Base-by-base conservation (phyloP, 1,140 invertebrate species). In the Hylaeus anthracinus region DNA sequence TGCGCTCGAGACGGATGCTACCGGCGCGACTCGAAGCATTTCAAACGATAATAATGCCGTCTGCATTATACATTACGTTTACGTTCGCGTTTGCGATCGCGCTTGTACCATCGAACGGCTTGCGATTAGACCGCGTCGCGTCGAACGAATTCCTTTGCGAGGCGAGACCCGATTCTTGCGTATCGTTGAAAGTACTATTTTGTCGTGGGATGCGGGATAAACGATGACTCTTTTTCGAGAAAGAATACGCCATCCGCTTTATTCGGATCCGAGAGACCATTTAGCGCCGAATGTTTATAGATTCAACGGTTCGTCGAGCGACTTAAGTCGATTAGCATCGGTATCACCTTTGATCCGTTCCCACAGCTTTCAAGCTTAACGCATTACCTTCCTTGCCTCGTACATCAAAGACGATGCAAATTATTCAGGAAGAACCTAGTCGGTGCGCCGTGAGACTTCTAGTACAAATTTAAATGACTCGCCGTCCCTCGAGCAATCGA, bases 21-120 rank as follows among this genome's bases (percentile, higher is more conserved):
- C 8, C n/a, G 43, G 8, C 73, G 48, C 53, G 26, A 14, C 43
- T 60, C 43, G 43, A 12, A 51, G 74, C 74, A 41, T 51, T 61
- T 61, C 65, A 51, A 77, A 77, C 65, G 55, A 77, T 67, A 37
- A 76, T 69, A 51, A 77, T 61, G 56, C 74, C 65, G 39, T 26
- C 55, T n/a, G 65, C 65, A 26, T 41, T 69, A 60, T 60, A 69
- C 48, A 51, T 69, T 77, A 39, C 43, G 45, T 26, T 14, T 9
- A 43, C 5, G 51, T 14, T 43, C 3, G 10, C 26, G 37, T 26
- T 26, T 26, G 26, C 26, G 26, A 26, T 26, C 26, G 26, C 26
- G 26, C 26, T 26, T 26, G 26, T 0, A 26, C 45, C 45, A 48
- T 48, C 45, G 45, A 48, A 8, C 45, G 8, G 45, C 45, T 48